These are phyloP conservation scores for Moxostoma hubbsi DNA, from an alignment of 2,797 vertebrate genomes.

Conservation along the genomic window DNA sequence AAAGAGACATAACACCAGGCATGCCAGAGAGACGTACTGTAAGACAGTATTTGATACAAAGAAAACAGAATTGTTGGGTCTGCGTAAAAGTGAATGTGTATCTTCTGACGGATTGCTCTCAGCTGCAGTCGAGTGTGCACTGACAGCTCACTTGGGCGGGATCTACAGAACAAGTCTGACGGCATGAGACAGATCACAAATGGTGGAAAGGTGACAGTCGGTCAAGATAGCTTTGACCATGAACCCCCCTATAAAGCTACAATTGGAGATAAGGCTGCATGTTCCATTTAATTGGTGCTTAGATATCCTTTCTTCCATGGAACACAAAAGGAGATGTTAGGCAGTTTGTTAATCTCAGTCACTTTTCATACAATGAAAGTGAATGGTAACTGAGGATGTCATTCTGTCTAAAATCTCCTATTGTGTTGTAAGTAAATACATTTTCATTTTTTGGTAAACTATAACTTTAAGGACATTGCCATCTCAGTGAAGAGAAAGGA, in stretches of 20 bases:
- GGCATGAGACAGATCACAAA: neutral
- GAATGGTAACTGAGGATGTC: no score
- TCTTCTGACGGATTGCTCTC: constrained; percentile 7
- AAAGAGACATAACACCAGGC: constrained; percentile 21
- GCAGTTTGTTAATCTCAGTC: no score
- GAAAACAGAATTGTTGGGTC: constrained; percentile 10
- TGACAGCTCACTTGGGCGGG: constrained; percentile 33
- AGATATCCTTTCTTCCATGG: no score
- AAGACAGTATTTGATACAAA: constrained; percentile 1
- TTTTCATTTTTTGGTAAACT: no score
- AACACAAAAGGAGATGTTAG: no score
- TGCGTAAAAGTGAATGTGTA: neutral
- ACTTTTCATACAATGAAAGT: no score
- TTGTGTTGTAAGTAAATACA: no score
- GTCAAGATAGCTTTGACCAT: neutral
- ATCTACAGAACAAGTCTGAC: constrained; percentile 50
- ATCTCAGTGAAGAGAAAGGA: neutral
- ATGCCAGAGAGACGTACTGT: constrained; percentile 26
- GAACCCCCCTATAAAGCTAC: neutral
- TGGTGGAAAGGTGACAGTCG: neutral
- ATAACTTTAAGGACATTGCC: no score
- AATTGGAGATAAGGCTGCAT: no score
- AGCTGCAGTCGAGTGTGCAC: constrained; percentile 27
- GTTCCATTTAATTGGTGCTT: no score
- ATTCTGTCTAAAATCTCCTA: no score